These are phyloP conservation scores for Gerosis bhagava DNA, from an alignment of 2,888 invertebrate genomes.

Conservation along the genomic window DNA sequence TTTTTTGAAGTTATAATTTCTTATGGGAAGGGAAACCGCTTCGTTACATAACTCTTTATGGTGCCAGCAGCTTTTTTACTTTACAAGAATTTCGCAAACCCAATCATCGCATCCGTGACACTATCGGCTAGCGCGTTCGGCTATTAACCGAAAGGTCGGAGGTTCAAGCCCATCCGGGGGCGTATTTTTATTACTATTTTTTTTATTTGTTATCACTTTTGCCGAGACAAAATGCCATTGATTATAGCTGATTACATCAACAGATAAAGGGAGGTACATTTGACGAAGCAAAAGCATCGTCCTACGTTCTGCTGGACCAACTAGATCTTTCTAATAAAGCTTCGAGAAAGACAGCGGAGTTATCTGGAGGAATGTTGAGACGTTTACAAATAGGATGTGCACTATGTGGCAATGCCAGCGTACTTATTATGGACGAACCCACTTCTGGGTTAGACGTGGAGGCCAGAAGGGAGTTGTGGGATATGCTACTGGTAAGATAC, in stretches of 20 bases:
- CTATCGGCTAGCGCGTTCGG: too few species aligned
- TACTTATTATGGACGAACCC: constrained; percentile 87
- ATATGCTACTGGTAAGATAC: constrained; percentile 85
- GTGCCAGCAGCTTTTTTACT: too few species aligned
- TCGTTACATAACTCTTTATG: too few species aligned
- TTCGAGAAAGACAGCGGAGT: constrained; percentile 78
- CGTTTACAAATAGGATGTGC: constrained; percentile 92
- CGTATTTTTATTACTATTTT: too few species aligned
- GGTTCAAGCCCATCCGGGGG: too few species aligned
- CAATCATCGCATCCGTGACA: too few species aligned
- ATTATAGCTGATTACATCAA: background rate
- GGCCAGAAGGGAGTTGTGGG: constrained; percentile 91
- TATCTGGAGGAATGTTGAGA: constrained; percentile 94
- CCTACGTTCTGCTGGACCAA: constrained; percentile 31
- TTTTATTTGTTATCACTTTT: too few species aligned
- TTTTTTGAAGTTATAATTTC: too few species aligned
- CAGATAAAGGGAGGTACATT: constrained; percentile 55
- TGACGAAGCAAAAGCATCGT: constrained; percentile 31
- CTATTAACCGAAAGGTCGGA: too few species aligned
- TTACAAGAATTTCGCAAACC: too few species aligned
- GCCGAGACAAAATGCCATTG: too few species aligned
- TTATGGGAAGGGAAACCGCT: too few species aligned
- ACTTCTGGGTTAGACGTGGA: constrained; percentile 94
- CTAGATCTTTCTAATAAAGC: constrained; percentile 74
- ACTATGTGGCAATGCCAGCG: constrained; percentile 87